phyloP scores from a whole-genome alignment of 2,797 vertebrate species.

The Gallinago solitaria region DNA sequence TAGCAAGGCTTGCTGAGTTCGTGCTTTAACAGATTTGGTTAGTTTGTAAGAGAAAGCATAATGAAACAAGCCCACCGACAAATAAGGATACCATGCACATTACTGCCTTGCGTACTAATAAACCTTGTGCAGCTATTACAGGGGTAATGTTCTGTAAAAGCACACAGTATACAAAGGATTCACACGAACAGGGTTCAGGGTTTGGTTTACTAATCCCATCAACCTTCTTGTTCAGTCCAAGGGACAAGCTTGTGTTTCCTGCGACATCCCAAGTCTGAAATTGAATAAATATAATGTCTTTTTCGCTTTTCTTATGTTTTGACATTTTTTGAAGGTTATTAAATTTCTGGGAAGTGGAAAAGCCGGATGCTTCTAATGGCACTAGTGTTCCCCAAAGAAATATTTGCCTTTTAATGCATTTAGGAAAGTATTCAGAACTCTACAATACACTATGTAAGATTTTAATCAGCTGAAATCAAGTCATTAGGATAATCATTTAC shows the following conservation, averaged over 20 bases:
- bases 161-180: slow-evolving; percentile 1
- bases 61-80: background rate
- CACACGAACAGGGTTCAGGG: background rate
- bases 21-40: background rate
- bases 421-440: background rate
- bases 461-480: background rate
- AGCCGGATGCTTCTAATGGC: background rate
- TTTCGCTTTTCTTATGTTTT: background rate
- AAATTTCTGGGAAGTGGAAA: background rate
- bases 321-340: slow-evolving; percentile 17
- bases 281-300: background rate
- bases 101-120: background rate
- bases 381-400: background rate
- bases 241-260: background rate
- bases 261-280: background rate
- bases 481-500: background rate
- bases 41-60: background rate
- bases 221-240: slow-evolving; percentile 14
- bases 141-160: slow-evolving; percentile 41
- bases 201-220: background rate
- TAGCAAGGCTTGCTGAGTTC: background rate
- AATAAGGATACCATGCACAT: background rate
- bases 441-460: background rate
- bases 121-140: slow-evolving; percentile 11
- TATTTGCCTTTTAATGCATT: background rate